Base-by-base conservation (phyloP, 1,140 invertebrate genomes). In the Parapsyche elsis region DNA sequence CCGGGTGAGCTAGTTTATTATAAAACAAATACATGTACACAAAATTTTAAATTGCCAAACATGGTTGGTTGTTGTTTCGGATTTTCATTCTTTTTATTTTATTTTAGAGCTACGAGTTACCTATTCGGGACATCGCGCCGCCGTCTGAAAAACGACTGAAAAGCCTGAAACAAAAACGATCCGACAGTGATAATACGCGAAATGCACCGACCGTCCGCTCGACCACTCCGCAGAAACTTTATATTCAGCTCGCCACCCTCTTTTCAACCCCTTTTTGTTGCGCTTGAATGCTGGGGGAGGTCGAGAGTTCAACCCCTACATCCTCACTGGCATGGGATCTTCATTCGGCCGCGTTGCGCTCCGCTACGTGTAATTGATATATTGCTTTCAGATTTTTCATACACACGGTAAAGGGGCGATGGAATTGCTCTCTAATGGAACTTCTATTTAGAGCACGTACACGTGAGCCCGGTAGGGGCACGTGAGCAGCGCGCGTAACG, bases 321-420 rank as follows among this genome's bases (percentile, higher is more conserved):
- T 12, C 49, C 2, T 10, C 49, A 1, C 49, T 38, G n/a, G n/a
- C 30, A 38, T 38, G 30, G 49, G 2, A 14, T 53, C 16, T 53
- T 53, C 49, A 14, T 12, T 16, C 10, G 49, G 16, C 12, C 10
- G 49, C 16, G 49, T 12, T 12, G 49, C 49, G 49, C 49, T 53
- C 16, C 49, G 16, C 16, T 53, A 14, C 49, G 49, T 53, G 24
- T 67, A 67, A 67, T 67, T 67, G 61, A 67, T 23, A 67, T 67
- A 67, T 67, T 67, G 61, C 61, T 67, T 67, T 67, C 12, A 53
- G 49, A 53, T 53, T 53, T 10, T 53, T 53, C 49, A 53, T 53
- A 53, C 16, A 38, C 16, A 16, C 49, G 49, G 1, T 16, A 12
- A 16, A 53, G 49, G 49, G 49, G 49, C 49, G 49, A 16, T 16